These are phyloP conservation scores for Dendronephthya gigantea DNA, from an alignment of 64 coral and sea anemone genomes.

Conservation along the genomic window DNA sequence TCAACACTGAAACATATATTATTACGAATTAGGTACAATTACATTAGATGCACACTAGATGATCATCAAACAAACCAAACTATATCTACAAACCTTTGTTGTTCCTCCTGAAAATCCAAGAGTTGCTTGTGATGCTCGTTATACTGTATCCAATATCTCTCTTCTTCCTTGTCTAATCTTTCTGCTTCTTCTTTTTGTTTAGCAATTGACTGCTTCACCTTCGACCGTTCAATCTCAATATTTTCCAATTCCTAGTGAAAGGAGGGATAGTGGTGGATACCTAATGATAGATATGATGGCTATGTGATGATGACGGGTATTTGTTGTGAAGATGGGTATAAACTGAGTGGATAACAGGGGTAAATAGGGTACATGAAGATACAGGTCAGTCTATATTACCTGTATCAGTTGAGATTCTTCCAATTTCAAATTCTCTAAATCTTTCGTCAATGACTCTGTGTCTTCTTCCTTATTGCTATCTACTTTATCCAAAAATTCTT, in stretches of 20 bases:
- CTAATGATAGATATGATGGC: not conserved
- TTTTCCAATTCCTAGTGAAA: slow-evolving; percentile 37
- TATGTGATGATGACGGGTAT: too few species aligned
- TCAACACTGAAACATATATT: slow-evolving; percentile 63
- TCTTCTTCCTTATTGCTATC: slow-evolving; percentile 38
- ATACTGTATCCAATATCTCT: slow-evolving; percentile 61
- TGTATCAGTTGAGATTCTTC: slow-evolving; percentile 62
- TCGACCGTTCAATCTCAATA: slow-evolving; percentile 76
- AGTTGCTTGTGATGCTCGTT: slow-evolving; percentile 90
- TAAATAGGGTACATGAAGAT: not conserved
- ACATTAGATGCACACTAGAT: not conserved
- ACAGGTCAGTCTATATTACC: not conserved
- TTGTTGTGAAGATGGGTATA: too few species aligned
- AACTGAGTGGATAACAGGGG: too few species aligned
- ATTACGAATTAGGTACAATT: not conserved
- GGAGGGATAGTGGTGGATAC: not conserved
- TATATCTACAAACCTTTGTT: slow-evolving; percentile 57
- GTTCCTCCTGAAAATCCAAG: slow-evolving; percentile 95
- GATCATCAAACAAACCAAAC: not conserved
- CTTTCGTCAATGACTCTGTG: slow-evolving; percentile 51
- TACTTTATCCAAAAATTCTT: slow-evolving; percentile 78
- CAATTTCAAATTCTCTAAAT: slow-evolving; percentile 57
- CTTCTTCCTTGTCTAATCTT: slow-evolving; percentile 66
- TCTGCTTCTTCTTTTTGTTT: slow-evolving; percentile 65
- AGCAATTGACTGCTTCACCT: slow-evolving; percentile 63